These are phyloP conservation scores for Sebastes minor DNA, from an alignment of 2,797 vertebrate species.

Conservation along the genomic window DNA sequence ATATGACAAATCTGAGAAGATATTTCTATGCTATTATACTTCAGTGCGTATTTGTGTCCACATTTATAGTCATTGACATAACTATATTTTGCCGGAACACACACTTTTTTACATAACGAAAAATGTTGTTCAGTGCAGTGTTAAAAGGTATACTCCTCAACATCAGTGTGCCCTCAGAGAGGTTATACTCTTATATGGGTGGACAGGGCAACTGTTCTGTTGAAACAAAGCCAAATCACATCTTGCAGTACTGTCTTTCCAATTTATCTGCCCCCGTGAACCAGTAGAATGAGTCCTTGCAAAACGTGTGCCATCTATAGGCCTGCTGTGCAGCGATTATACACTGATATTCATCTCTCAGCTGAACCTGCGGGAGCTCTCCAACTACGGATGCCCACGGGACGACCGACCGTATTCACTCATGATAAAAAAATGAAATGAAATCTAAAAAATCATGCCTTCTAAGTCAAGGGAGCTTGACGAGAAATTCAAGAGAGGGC, in stretches of 20 bases:
- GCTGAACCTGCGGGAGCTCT: conserved; percentile 37
- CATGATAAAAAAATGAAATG: neutral
- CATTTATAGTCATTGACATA: conserved; percentile 71
- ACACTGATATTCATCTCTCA: conserved; percentile 38
- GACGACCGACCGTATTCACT: conserved; percentile 37
- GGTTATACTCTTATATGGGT: conserved; percentile 46
- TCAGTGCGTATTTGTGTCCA: conserved; percentile 68
- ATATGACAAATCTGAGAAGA: conserved; percentile 53
- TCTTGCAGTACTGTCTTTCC: conserved; percentile 70
- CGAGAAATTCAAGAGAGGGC: conserved; percentile 62
- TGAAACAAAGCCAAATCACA: conserved; percentile 78
- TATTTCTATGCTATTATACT: conserved; percentile 75
- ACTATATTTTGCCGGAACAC: conserved; percentile 76
- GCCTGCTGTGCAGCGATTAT: conserved; percentile 51
- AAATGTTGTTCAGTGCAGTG: conserved; percentile 50
- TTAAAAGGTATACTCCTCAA: conserved; percentile 61
- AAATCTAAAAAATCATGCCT: conserved; percentile 49
- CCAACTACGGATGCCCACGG: conserved; percentile 19
- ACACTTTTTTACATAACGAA: conserved; percentile 68
- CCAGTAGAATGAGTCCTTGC: conserved; percentile 47
- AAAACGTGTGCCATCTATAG: conserved; percentile 51
- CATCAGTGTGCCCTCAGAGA: conserved; percentile 57
- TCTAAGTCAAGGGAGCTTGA: conserved; percentile 67
- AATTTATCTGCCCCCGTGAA: conserved; percentile 53
- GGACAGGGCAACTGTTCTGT: conserved; percentile 50